A percentile compares a stretch with the other conserved stretches of the same genome.
Evolutionary conservation across 1,140 invertebrate species (phyloP).

Genomic region (Drosophila ficusphila): DNA sequence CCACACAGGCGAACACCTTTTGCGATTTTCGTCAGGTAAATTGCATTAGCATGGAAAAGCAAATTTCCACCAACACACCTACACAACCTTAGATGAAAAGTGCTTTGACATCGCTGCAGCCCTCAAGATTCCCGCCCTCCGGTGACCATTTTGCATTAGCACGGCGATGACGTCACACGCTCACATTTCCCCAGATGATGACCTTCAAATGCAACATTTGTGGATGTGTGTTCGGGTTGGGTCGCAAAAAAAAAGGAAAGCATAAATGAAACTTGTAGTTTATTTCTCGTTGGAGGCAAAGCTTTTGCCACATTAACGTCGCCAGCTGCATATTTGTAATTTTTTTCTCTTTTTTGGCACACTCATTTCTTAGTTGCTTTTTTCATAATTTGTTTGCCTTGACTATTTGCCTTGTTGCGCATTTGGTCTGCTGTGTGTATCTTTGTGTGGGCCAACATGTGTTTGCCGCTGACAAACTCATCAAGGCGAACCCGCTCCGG

Average conservation of each 20-base stretch:
- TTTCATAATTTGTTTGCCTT: conserved; percentile 61
- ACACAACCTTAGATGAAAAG: conserved; percentile 4
- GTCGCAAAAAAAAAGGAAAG: conserved; percentile 6
- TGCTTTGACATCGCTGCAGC: conserved; percentile 32
- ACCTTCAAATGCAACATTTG: conserved; percentile 43
- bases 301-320: conserved; percentile 66
- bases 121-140: conserved; percentile 14
- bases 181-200: conserved; percentile 7
- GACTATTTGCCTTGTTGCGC: conserved; percentile 68
- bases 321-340: conserved; percentile 42
- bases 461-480: conserved; percentile 59
- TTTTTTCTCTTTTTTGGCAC: conserved; percentile 37
- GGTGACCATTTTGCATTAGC: conserved; percentile 52
- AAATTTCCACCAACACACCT: not conserved
- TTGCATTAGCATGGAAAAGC: conserved; percentile 37
- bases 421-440: conserved; percentile 42
- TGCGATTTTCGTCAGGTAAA: conserved; percentile 22
- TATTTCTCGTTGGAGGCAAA: conserved; percentile 29
- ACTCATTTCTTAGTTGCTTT: conserved; percentile 67
- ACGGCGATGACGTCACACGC: conserved; percentile 51
- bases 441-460: conserved; percentile 49
- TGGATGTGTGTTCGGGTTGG: not conserved
- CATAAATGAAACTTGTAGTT: conserved; percentile 16
- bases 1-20: conserved; percentile 10
- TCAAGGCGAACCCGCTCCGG: conserved; percentile 37